These are phyloP conservation scores for Phylloscopus whistleri DNA, from an alignment of 2,113 vertebrate genomes.

Conservation along the genomic window DNA sequence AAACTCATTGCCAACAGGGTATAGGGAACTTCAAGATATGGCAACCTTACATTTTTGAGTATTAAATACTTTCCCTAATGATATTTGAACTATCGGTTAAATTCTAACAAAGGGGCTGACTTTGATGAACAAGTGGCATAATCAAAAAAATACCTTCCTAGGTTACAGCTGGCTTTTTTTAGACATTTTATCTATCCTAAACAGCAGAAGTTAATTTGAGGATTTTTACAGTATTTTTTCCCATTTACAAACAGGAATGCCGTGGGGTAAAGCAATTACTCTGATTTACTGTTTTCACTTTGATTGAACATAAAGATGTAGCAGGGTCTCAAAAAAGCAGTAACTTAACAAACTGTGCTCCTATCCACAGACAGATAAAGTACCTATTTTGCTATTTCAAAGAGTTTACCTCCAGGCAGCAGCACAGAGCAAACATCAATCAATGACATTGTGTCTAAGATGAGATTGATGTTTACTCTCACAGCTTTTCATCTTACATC, in stretches of 20 bases:
- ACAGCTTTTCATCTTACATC: slow-evolving; percentile 63
- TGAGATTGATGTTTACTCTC: slow-evolving; percentile 69
- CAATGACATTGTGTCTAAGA: slow-evolving; percentile 61
- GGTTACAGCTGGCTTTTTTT: slow-evolving; percentile 22
- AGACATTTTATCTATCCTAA: slow-evolving; percentile 55
- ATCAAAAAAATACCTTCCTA: slow-evolving; percentile 59
- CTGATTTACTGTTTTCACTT: slow-evolving; percentile 77
- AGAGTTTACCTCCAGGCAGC: slow-evolving; percentile 63
- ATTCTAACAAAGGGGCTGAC: not conserved
- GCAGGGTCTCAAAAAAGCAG: slow-evolving; percentile 65
- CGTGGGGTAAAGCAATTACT: slow-evolving; percentile 73
- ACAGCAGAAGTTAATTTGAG: slow-evolving; percentile 72
- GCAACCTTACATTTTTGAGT: slow-evolving; percentile 39
- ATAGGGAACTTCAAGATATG: not conserved
- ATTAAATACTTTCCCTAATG: slow-evolving; percentile 45
- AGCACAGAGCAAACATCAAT: slow-evolving; percentile 62
- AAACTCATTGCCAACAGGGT: slow-evolving; percentile 26
- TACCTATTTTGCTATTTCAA: slow-evolving; percentile 72
- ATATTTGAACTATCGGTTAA: not conserved
- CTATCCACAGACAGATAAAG: slow-evolving; percentile 68
- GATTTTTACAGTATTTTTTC: slow-evolving; percentile 71
- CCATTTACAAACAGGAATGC: slow-evolving; percentile 70
- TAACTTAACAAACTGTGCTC: slow-evolving; percentile 67
- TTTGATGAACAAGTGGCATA: slow-evolving; percentile 54
- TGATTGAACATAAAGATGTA: slow-evolving; percentile 74